Evolutionary conservation across 1,140 invertebrate species (phyloP), one percentile per base, ranked within the genome.

Genomic region (Aethina tumida): DNA sequence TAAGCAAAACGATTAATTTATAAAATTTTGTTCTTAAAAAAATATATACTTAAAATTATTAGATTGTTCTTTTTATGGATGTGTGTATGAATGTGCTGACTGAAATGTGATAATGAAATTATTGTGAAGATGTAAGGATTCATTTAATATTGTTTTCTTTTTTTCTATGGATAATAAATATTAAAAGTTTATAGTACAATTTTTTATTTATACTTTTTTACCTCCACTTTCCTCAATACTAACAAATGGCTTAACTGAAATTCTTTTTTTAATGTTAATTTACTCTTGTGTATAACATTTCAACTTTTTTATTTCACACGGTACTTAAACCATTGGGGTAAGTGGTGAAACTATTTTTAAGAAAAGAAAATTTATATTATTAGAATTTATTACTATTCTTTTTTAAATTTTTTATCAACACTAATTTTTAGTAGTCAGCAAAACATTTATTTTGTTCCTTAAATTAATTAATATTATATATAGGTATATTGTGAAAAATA

Each of bases 11-110:
- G 21, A 17, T 43, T 43, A 40, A 51, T 51, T 47, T 50, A 47
- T 50, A 45, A 44, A 50, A 39, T 43, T 43, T 50, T n/a, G n/a
- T n/a, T 47, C 41, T 43, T 35, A 43, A 44, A 14, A 52, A 52
- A 49, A 37, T 47, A 49, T 46, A 48, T 48, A 46, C 47, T 49
- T 49, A 49, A 45, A 45, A 35, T 49, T 49, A 43, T 42, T 49
- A 49, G 47, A 42, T 20, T 40, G 44, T 48, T 43, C 36, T 25
- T 49, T 49, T 43, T 38, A 49, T 49, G 45, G 24, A 35, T 31
- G 22, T 27, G 42, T 49, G 41, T 15, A 32, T 35, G 47, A 41
- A 39, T 31, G 47, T 37, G 28, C 28, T 20, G 36, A 39, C 24
- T 49, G 47, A 42, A 13, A 35, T 49, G 42, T 49, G 46, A 49